Conservation (phyloP, 2,113 vertebrate species). For the Balaenoptera acutorostrata region DNA sequence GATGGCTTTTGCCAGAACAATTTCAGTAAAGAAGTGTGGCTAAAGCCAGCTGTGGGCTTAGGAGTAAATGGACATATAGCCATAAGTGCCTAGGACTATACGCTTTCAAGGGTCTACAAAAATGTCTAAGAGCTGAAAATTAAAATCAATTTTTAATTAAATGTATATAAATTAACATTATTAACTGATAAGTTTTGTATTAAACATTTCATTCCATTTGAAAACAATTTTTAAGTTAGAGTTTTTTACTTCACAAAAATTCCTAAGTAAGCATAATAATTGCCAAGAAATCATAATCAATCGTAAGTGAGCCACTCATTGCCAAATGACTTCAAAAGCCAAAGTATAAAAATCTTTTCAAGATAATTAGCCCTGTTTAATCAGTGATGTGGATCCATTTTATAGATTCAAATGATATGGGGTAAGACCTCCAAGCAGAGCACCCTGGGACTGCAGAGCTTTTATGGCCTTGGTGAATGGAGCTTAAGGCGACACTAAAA, state of each 20-base stretch:
- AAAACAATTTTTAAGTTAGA: background rate
- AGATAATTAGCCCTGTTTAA: background rate
- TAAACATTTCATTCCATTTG: slow-evolving; percentile 8
- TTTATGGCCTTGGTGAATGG: background rate
- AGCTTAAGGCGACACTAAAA: background rate
- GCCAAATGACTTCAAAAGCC: slow-evolving; percentile 25
- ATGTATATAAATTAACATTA: background rate
- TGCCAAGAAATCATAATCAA: slow-evolving; percentile 29
- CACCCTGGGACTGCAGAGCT: background rate
- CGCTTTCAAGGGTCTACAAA: background rate
- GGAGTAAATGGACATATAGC: background rate
- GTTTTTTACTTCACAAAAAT: background rate
- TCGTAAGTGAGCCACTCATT: background rate
- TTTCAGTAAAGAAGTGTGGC: background rate
- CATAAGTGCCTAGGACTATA: background rate
- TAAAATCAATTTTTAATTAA: slow-evolving; percentile 9
- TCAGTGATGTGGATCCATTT: background rate
- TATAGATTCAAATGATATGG: background rate
- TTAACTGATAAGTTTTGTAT: background rate
- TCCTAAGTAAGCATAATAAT: background rate
- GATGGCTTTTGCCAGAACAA: background rate
- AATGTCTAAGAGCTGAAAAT: background rate
- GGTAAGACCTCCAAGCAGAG: background rate
- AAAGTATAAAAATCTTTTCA: background rate
- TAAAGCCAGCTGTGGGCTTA: background rate